phyloP scores from a whole-genome alignment of 1,140 invertebrate species.

The Oreohelix idahoensis region DNA sequence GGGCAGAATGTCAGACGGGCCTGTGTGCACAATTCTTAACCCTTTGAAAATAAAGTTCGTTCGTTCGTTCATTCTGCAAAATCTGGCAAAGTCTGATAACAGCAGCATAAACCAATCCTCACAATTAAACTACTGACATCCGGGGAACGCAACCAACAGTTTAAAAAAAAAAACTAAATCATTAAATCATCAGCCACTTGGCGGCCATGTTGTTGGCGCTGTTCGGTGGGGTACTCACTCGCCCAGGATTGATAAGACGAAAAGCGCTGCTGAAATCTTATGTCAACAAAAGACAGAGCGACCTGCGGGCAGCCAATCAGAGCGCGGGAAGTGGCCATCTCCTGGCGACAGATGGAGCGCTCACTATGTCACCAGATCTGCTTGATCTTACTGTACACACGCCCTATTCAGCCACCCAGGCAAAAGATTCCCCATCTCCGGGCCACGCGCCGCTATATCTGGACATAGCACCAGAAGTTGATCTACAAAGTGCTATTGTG shows the following conservation, averaged over 20 bases:
- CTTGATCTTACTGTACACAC: constrained; percentile 10
- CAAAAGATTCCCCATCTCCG: neutral
- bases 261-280: neutral
- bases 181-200: no score
- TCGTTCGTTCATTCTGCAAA: no score
- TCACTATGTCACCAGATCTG: neutral
- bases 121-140: no score
- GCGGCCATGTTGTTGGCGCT: no score
- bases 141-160: no score
- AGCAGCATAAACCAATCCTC: no score
- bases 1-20: no score
- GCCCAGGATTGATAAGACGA: neutral
- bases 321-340: neutral
- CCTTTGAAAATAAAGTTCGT: no score
- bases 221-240: neutral
- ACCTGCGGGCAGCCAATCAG: neutral
- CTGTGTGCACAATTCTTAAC: no score
- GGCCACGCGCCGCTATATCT: neutral
- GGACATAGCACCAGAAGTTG: neutral
- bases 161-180: no score
- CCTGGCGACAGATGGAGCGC: neutral
- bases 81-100: no score
- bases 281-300: neutral
- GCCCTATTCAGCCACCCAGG: neutral
- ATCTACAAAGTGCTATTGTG: neutral